phyloP scores from a whole-genome alignment of 2,888 invertebrate species.

The Empis livida region DNA sequence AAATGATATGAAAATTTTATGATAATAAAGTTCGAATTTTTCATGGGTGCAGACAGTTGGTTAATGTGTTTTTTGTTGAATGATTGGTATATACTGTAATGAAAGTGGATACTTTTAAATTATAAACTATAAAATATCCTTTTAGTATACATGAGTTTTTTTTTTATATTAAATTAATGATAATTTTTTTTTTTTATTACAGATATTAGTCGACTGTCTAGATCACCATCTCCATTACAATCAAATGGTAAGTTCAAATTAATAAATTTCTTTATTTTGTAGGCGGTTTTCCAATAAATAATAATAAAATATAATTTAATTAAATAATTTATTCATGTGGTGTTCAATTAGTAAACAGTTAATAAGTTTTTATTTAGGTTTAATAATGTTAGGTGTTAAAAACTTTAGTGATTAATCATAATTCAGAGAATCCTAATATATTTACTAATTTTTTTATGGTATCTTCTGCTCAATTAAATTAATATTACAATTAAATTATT shows the following conservation, averaged over 20 bases:
- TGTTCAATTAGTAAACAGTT: too few species aligned
- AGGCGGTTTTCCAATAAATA: too few species aligned
- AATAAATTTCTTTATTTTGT: too few species aligned
- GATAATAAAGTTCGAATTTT: background rate
- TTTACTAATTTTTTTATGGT: too few species aligned
- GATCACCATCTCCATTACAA: constrained; percentile 65
- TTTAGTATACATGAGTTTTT: background rate
- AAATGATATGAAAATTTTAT: constrained; percentile 12
- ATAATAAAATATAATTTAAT: too few species aligned
- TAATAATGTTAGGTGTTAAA: too few species aligned
- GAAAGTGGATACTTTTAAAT: constrained; percentile 1
- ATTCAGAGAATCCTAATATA: too few species aligned
- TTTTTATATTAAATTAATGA: background rate
- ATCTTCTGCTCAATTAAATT: too few species aligned
- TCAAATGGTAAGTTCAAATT: constrained; percentile 50
- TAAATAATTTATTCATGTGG: too few species aligned
- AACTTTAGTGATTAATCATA: too few species aligned
- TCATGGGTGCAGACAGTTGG: constrained; percentile 1
- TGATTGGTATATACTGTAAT: constrained; percentile 5
- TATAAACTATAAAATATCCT: constrained; percentile 1
- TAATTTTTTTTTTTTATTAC: constrained; percentile 15
- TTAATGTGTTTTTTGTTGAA: constrained; percentile 2
- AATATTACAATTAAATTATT: background rate
- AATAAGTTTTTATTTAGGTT: too few species aligned
- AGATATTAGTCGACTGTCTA: constrained; percentile 50